phyloP scores from a whole-genome alignment of 1,140 invertebrate genomes.

The Orussus abietinus region DNA sequence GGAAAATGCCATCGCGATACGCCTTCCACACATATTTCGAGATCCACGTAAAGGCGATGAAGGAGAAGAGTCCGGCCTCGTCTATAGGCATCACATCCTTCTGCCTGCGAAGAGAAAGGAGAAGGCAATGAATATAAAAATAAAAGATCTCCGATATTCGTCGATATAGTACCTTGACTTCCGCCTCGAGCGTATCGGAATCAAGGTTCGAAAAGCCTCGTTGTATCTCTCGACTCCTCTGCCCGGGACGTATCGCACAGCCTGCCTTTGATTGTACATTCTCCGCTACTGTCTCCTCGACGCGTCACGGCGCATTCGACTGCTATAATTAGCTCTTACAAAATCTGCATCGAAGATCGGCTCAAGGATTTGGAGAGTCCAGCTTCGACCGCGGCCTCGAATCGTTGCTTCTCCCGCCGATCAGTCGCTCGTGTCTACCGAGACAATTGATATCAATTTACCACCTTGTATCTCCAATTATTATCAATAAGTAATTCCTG shows the following conservation, averaged over 20 bases:
- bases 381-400: too few species aligned
- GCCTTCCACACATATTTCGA: conserved; percentile 16
- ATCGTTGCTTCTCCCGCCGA: too few species aligned
- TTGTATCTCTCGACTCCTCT: conserved; percentile 25
- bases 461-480: too few species aligned
- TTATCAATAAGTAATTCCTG: too few species aligned
- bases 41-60: conserved; percentile 10
- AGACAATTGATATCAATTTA: too few species aligned
- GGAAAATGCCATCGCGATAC: conserved; percentile 11
- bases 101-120: conserved; percentile 12
- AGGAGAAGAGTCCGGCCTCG: conserved; percentile 29
- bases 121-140: neutral
- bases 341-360: too few species aligned
- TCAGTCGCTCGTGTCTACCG: too few species aligned
- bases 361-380: too few species aligned
- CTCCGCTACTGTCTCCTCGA: too few species aligned
- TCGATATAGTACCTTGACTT: conserved; percentile 24
- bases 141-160: neutral
- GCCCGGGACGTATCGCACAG: conserved; percentile 23
- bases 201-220: conserved; percentile 32
- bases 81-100: conserved; percentile 24
- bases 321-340: too few species aligned
- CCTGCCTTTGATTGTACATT: conserved; percentile 16
- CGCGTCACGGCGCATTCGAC: too few species aligned
- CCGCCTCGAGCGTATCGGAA: conserved; percentile 25